Evolutionary conservation across 2,113 vertebrate species (phyloP), one percentile per base, ranked within the genome.

Genomic region (Phyllostomus hastatus): DNA sequence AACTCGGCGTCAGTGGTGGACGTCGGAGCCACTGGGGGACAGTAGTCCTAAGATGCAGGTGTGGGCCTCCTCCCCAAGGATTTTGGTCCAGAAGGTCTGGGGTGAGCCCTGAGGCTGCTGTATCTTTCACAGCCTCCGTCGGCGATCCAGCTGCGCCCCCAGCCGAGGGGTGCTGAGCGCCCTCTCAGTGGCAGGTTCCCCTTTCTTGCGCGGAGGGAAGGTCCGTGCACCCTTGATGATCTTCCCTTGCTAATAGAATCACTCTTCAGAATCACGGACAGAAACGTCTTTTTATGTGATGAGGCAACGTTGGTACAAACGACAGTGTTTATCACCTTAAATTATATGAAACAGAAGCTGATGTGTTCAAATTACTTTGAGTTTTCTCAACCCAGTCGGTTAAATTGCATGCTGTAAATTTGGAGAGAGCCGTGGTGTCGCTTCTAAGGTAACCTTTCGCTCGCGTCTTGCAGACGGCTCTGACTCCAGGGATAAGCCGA

Each of bases 401-500:
- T 96, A 59, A 41, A 10, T 14, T 52, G n/a, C 31, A 1, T 67
- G 57, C 76, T 38, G 7, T 4, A 35, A 90, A 28, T 54, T 33
- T n/a, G 80, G 16, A 35, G 78, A 50, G 89, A 46, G 10, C 20
- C 7, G 9, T 46, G 14, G 22, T 72, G 1, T 83, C 24, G 28
- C 59, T 88, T 82, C 38, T 22, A 7, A 93, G 48, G 35, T 43
- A 28, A 16, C 35, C 35, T 38, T 64, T 22, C 26, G 28, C 52
- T n/a, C 69, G 41, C 38, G 31, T 24, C 64, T 94, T 96, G 1
- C 97, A 99, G 99, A 99, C 91, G 99, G 99, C 4, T 99, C 99
- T 17, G 99, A 99, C 98, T 99, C 99, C 48, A 99, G 99, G 97
- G 99, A 99, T 97, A 99, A 99, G 97, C 99, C 99, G 95, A 99